phyloP scores from a whole-genome alignment of 1,140 invertebrate genomes.

The Pachyrhynchus sulphureomaculatus region DNA sequence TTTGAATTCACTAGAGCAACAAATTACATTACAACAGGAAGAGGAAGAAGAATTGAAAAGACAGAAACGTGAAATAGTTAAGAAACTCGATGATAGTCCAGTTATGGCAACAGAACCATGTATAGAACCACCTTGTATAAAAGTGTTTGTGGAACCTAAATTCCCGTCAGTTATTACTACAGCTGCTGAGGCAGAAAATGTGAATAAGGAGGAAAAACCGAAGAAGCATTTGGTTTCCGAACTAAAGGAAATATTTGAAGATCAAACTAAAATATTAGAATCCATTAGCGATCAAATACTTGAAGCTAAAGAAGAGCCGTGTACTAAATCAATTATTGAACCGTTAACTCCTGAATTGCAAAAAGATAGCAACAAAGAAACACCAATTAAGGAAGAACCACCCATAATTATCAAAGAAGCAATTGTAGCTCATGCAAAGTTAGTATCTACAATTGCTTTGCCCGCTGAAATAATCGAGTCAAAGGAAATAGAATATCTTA shows the following conservation, averaged over 20 bases:
- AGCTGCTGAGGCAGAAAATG: neutral
- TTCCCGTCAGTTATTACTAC: neutral
- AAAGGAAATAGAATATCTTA: constrained; percentile 20
- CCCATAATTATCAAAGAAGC: constrained; percentile 39
- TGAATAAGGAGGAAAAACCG: constrained; percentile 29
- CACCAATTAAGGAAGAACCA: neutral
- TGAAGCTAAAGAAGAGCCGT: constrained; percentile 32
- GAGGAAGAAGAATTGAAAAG: constrained; percentile 3
- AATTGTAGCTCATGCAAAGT: constrained; percentile 36
- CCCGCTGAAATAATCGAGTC: constrained; percentile 29
- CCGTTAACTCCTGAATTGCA: neutral
- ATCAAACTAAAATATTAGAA: constrained; percentile 31
- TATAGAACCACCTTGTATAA: constrained; percentile 33
- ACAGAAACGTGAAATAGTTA: neutral
- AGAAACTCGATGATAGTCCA: neutral
- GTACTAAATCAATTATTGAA: constrained; percentile 7
- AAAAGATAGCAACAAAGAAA: neutral
- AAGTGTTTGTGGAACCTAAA: constrained; percentile 28
- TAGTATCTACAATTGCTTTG: constrained; percentile 39
- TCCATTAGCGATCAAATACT: constrained; percentile 13
- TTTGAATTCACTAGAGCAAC: constrained; percentile 27
- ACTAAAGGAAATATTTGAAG: constrained; percentile 16
- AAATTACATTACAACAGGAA: constrained; percentile 28
- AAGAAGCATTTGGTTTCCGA: neutral
- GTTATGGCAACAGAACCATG: constrained; percentile 15